These are phyloP conservation scores for Mormyrus proboscirostris DNA, from an alignment of 2,797 vertebrate species.

Conservation along the genomic window DNA sequence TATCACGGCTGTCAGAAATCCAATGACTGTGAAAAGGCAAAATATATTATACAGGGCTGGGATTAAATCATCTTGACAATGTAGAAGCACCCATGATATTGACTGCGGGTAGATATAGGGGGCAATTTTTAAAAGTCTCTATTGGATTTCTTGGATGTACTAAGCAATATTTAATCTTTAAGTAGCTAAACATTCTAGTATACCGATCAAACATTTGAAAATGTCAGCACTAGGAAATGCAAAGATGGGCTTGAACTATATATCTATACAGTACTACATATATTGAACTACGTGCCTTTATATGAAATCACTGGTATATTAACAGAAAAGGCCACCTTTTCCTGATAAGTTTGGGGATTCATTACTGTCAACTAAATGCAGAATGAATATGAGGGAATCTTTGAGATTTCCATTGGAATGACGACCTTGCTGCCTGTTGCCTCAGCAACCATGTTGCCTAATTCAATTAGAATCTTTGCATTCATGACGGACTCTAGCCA, in stretches of 20 bases:
- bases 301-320: neutral
- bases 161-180: neutral
- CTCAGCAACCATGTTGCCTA: neutral
- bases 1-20: neutral
- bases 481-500: neutral
- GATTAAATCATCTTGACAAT: neutral
- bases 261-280: neutral
- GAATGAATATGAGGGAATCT: neutral
- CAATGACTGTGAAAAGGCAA: neutral
- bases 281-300: neutral
- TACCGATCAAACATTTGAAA: neutral
- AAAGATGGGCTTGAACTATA: neutral
- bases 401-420: neutral
- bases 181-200: neutral
- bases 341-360: neutral
- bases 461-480: slow-evolving; percentile 16
- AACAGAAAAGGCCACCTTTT: neutral
- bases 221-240: neutral
- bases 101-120: neutral
- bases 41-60: neutral
- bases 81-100: neutral
- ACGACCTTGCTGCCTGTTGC: slow-evolving; percentile 1
- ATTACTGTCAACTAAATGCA: neutral
- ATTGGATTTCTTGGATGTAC: neutral
- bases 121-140: neutral